Conservation (phyloP, 2,797 vertebrate species). For the Gallinago nigripennis region DNA sequence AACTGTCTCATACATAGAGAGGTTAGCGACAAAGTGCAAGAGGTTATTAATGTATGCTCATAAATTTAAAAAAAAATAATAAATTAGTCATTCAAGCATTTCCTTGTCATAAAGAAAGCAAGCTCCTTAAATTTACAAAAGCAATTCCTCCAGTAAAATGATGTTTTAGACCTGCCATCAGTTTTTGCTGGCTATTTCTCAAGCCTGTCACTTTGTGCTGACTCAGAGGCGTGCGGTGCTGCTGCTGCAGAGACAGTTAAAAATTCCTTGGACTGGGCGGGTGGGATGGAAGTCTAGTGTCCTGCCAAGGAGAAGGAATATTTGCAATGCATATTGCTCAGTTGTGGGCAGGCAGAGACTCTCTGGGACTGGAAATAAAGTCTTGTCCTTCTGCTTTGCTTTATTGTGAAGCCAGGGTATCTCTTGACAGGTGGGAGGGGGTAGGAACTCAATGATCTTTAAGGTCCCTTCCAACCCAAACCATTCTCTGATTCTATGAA, state of each 20-base stretch:
- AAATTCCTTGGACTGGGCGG: not conserved
- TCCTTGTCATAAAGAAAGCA: not conserved
- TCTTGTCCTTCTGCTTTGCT: not conserved
- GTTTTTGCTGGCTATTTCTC: not conserved
- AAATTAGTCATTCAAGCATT: not conserved
- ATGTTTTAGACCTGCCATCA: not conserved
- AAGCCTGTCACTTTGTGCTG: slow-evolving; percentile 5
- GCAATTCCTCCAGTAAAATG: not conserved
- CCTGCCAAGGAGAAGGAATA: not conserved
- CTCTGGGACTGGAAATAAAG: not conserved
- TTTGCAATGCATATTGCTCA: not conserved
- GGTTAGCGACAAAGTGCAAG: not conserved
- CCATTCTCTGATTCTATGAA: not conserved
- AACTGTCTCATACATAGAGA: not conserved
- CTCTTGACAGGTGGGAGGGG: too few species aligned
- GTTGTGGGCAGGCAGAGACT: not conserved
- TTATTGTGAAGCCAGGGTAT: not conserved
- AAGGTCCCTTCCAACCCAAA: too few species aligned
- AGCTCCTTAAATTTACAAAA: not conserved
- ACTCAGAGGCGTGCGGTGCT: not conserved
- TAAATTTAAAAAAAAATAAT: not conserved
- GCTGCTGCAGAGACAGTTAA: not conserved
- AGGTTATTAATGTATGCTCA: not conserved
- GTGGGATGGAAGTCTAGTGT: not conserved
- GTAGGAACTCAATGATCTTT: too few species aligned